phyloP scores from a whole-genome alignment of 64 coral and sea anemone species.

The Acropora tenuis region DNA sequence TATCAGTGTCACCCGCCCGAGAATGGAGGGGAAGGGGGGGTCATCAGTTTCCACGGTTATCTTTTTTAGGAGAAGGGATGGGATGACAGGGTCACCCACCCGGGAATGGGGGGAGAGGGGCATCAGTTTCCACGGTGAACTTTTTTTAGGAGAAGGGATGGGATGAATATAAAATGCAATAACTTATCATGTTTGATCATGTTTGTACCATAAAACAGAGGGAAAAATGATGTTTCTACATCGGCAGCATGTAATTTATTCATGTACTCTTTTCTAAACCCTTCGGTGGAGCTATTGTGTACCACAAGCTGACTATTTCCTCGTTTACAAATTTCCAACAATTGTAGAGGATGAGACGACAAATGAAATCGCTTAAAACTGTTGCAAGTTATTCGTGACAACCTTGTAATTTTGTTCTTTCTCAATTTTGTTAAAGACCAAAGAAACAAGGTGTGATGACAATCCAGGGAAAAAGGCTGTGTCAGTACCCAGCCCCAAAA shows the following conservation, averaged over 20 bases:
- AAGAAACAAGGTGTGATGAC: slow-evolving; percentile 10
- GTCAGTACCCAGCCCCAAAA: not conserved
- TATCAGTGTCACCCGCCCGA: no score
- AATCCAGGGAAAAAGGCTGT: slow-evolving; percentile 9
- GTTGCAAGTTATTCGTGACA: not conserved
- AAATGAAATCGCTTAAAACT: not conserved
- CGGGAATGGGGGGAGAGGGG: no score
- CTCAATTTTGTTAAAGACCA: not conserved
- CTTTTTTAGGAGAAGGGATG: no score
- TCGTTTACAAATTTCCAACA: not conserved
- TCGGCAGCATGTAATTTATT: not conserved
- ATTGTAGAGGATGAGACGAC: not conserved
- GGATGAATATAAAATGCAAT: not conserved
- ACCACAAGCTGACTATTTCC: slow-evolving; percentile 8
- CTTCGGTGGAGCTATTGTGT: not conserved
- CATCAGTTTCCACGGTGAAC: no score
- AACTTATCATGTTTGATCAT: not conserved
- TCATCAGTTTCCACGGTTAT: no score
- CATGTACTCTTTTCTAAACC: not conserved
- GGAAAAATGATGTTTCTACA: not conserved
- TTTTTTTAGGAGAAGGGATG: no score
- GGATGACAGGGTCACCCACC: not conserved
- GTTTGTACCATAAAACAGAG: slow-evolving; percentile 5
- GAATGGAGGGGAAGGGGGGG: no score
- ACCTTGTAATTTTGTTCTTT: not conserved